Base-by-base conservation (phyloP, 1,140 invertebrate species). In the Drosophila bocqueti region DNA sequence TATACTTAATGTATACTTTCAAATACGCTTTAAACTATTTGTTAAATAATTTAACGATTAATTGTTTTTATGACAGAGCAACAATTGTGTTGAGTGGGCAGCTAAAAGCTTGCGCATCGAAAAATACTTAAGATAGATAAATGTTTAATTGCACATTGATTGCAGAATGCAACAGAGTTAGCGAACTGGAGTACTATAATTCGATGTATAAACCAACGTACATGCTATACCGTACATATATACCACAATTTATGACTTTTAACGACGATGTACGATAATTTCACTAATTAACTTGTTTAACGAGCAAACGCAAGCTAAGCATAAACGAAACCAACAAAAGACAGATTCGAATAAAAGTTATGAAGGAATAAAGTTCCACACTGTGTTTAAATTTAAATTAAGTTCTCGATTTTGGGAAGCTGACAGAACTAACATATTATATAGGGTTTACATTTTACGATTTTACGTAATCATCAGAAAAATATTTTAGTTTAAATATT, bases 341-440 rank as follows among this genome's bases (percentile, higher is more conserved):
- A 89, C 84, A 87, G 52, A 84, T 84, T 89, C 52, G 50, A 89
- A 89, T 90, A 81, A 89, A 89, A 81, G 77, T 89, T 90, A 89
- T 69, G 49, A 79, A 52, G 47, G 49, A 52, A 71, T 21, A 21
- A 55, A 40, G 13, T 6, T 36, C 7, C 45, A 15, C 13, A 7
- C 40, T 40, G 18, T 36, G 38, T 55, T 67, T 55, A 3, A 13
- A 38, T 50, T 50, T 24, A 8, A 29, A 26, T 5, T 8, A 15
- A 15, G 8, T 24, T 24, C 0, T 2, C 15, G 21, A 4, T 11
- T 9, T 15, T 4, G 4, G 24, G 21, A 2, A 7, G 1, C 3
- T n/a, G 6, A 29, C 3, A 15, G 45, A 4, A 16, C 8, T 16
- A 4, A 9, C 5, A 29, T 29, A 47, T 0, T 4, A 29, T 29